Evolutionary conservation across 2,797 vertebrate genomes (phyloP), one percentile per base, ranked within the genome.

Genomic region (Bovichtus variegatus): DNA sequence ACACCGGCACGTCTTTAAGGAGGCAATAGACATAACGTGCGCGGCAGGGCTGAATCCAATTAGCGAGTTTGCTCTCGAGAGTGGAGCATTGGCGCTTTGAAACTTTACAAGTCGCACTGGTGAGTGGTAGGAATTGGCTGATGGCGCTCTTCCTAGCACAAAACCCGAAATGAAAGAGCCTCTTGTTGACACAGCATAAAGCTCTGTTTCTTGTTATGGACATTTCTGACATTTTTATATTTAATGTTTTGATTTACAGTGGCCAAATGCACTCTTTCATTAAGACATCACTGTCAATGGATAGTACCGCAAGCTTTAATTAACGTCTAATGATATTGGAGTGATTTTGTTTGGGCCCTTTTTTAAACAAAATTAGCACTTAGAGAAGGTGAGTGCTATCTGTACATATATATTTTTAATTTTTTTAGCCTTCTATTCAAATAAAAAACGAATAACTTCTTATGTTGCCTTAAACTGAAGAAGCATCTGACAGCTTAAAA

Each of bases 261-360:
- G 36, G 72, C 64, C 43, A 71, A 66, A 82, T 76, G 71, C 74
- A 58, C 64, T 83, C 65, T 75, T 80, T 88, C 81, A 89, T 88
- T 67, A 84, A 72, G 75, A 65, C 59, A 9, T 83, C 70, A 75
- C 60, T 77, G 81, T 80, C 77, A 69, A 27, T 65, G 63, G 66
- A 86, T 46, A 18, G 67, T 43, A 53, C 73, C 34, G 40, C 62
- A 41, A 54, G 81, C 74, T 76, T 84, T 90, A 88, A 93, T 91
- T 93, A 87, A 86, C 74, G 78, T 84, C 75, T 79, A 71, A 77
- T 84, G 69, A 80, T 71, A 69, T 55, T 47, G 40, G 72, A 77
- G 31, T 84, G 79, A 84, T 83, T 88, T n/a, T 88, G 86, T 91
- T 87, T 90, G 63, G 71, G 57, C 80, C 69, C n/a, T n/a, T n/a